Base-by-base conservation (phyloP, 2,797 vertebrate species). In the Sphaeramia orbicularis region DNA sequence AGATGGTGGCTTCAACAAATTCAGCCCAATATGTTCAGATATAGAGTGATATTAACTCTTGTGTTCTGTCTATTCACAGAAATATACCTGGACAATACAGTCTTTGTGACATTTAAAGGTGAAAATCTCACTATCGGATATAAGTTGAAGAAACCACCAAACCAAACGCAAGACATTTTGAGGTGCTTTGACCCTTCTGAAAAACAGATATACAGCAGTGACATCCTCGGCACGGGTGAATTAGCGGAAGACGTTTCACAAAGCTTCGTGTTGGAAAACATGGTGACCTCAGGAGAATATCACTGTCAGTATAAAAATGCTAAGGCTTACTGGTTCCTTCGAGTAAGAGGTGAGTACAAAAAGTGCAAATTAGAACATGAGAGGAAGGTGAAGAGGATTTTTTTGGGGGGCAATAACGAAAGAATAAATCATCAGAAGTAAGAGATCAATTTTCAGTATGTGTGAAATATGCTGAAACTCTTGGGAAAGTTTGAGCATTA, bases 271-370 rank as follows among this genome's bases (percentile, higher is more conserved):
- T 63, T 93, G 36, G 40, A 9, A n/a, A 82, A 81, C 4, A 0
- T 67, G 42, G 72, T 0, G 0, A 55, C 0, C 0, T 90, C 93
- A 5, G 94, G 94, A 65, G 70, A 89, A 55, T 95, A 94, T 66
- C 1, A 0, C 4, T 94, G 91, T 50, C 0, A 0, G 0, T 90
- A 74, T 75, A 13, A 57, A 49, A 4, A 0, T 0, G 13, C 36
- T 5, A 13, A 0, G 1, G 77, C 51, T 7, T 76, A 58, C 60
- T 93, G 78, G 87, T 85, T 78, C 68, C 54, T 94, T 27, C 85
- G 62, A 45, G 85, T 94, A 35, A 83, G 65, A 81, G 83, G 94
- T 95, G 65, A 92, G 93, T 79, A 41, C 9, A 6, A 56, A 61
- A 51, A 38, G 5, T 8, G 13, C 58, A 4, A 54, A 61, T 27